A percentile compares a stretch with the other conserved stretches of the same genome.
Evolutionary conservation across 2,797 vertebrate genomes (phyloP).

Genomic region (Mareca strepera): DNA sequence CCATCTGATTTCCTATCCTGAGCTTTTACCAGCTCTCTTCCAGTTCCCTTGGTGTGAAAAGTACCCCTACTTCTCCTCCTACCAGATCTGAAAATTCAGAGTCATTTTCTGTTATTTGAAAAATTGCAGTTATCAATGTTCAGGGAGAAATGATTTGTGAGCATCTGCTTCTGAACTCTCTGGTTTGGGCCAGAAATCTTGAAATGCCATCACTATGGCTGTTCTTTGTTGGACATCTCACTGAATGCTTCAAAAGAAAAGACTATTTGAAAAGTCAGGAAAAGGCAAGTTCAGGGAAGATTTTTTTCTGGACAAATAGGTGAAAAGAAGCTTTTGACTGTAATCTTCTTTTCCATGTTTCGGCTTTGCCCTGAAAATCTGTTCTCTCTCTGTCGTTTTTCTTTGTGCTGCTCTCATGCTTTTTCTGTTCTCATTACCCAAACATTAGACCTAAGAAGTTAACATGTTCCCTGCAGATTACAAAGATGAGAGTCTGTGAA

Average conservation of each 20-base stretch:
- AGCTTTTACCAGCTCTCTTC: neutral
- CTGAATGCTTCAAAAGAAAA: neutral
- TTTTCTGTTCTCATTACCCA: neutral
- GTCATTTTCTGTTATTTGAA: neutral
- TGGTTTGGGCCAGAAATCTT: neutral
- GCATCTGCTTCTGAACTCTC: neutral
- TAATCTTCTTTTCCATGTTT: neutral
- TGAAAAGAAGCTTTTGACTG: neutral
- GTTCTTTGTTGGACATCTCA: neutral
- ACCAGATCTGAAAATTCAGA: neutral
- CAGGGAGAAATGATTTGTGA: neutral
- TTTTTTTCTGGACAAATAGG: neutral
- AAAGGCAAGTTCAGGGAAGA: neutral
- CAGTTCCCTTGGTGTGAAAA: neutral
- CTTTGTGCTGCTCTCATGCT: neutral
- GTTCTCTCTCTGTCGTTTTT: neutral
- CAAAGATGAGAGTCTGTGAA: neutral
- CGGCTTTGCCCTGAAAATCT: neutral
- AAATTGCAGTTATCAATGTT: neutral
- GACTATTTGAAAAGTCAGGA: neutral
- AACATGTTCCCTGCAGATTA: neutral
- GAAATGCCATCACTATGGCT: neutral
- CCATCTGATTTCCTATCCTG: neutral
- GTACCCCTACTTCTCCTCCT: neutral
- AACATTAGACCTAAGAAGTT: neutral